Evolutionary conservation across 2,888 invertebrate genomes (phyloP).

Genomic region (Pristionchus arcanus): DNA sequence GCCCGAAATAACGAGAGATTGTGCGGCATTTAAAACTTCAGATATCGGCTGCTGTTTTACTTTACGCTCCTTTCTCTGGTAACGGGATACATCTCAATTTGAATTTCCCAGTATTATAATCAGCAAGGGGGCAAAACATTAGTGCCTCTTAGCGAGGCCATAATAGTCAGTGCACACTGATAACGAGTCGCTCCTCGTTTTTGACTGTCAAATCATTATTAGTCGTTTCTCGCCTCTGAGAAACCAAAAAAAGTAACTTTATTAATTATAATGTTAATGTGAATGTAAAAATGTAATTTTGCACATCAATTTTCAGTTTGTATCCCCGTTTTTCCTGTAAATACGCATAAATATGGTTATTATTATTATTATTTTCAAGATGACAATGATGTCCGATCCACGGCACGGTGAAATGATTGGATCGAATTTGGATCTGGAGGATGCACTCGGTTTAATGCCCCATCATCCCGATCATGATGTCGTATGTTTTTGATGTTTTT

Average conservation of each 20-base stretch:
- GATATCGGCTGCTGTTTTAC: background rate
- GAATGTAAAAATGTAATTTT: background rate
- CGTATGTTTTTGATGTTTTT: background rate
- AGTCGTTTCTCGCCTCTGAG: background rate
- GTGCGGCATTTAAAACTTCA: background rate
- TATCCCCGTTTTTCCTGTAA: no score
- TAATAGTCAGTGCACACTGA: background rate
- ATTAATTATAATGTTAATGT: background rate
- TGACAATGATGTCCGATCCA: slow-evolving; percentile 46
- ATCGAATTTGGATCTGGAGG: slow-evolving; percentile 41
- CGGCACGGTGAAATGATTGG: slow-evolving; percentile 18
- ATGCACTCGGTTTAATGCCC: slow-evolving; percentile 31
- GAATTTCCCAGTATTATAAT: background rate
- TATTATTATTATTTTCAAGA: no score
- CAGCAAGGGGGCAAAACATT: slow-evolving; percentile 5
- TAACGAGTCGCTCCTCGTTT: background rate
- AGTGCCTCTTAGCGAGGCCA: background rate
- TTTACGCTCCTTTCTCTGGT: background rate
- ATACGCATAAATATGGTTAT: no score
- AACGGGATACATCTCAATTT: background rate
- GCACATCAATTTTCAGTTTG: no score
- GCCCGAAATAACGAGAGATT: background rate
- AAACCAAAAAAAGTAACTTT: background rate
- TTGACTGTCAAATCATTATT: background rate
- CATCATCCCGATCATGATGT: slow-evolving; percentile 31